phyloP scores from a whole-genome alignment of 2,113 vertebrate species.

The Gasterosteus nipponicus region DNA sequence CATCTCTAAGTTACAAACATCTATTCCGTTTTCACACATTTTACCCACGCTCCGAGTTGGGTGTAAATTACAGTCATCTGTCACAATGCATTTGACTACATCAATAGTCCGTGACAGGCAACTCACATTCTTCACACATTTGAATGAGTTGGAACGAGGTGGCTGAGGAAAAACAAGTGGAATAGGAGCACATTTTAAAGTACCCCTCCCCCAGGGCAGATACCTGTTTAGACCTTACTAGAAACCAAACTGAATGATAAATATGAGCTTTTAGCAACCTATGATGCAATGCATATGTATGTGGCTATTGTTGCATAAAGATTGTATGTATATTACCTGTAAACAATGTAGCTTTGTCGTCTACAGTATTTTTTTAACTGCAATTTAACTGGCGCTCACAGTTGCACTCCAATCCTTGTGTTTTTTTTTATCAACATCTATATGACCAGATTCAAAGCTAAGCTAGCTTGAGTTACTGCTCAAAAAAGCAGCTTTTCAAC shows the following conservation, averaged over 20 bases:
- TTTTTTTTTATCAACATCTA: neutral
- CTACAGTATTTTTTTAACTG: neutral
- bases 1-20: neutral
- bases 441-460: neutral
- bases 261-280: neutral
- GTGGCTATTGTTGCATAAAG: neutral
- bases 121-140: neutral
- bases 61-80: neutral
- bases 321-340: neutral
- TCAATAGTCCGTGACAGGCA: neutral
- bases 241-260: neutral
- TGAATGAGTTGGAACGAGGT: neutral
- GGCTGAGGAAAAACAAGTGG: neutral
- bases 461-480: neutral
- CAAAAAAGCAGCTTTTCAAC: neutral
- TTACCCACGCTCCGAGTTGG: neutral
- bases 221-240: too few relatives aligned
- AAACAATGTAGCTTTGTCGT: neutral
- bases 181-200: neutral
- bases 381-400: neutral
- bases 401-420: neutral
- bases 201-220: neutral
- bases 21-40: neutral
- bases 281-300: neutral
- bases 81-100: neutral